These are phyloP conservation scores for Exocentrus adspersus DNA, from an alignment of 2,888 invertebrate species.

Conservation along the genomic window DNA sequence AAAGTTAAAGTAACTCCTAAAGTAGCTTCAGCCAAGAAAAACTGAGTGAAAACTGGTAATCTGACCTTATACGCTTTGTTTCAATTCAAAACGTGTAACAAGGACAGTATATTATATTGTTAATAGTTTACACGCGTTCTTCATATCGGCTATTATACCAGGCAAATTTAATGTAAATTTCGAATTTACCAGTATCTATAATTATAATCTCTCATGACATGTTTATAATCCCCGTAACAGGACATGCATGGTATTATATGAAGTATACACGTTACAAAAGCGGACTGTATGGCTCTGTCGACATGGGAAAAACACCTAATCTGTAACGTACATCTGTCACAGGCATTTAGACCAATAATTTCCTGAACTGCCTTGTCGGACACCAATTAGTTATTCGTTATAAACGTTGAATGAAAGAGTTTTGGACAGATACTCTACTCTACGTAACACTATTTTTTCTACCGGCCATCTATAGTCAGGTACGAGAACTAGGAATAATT, in stretches of 20 bases:
- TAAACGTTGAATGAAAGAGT: too few relatives aligned
- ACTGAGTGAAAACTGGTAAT: too few relatives aligned
- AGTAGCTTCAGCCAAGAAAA: too few relatives aligned
- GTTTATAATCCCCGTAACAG: constrained; percentile 17
- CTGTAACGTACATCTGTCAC: constrained; percentile 1
- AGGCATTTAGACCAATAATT: constrained; percentile 7
- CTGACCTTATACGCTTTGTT: too few relatives aligned
- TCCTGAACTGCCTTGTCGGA: neutral
- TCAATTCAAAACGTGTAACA: neutral
- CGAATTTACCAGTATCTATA: constrained; percentile 19
- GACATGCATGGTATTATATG: constrained; percentile 5
- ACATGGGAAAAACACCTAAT: neutral
- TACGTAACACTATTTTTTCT: too few relatives aligned
- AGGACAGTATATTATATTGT: neutral
- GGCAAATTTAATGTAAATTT: constrained; percentile 18
- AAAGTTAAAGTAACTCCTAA: too few relatives aligned
- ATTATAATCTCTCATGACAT: constrained; percentile 25
- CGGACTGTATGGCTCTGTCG: neutral
- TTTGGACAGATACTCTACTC: too few relatives aligned
- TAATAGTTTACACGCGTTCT: neutral
- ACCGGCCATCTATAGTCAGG: too few relatives aligned
- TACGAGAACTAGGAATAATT: too few relatives aligned
- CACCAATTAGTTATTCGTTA: neutral
- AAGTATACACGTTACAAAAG: neutral
- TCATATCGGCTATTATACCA: neutral